Evolutionary conservation across 2,113 vertebrate genomes (phyloP).

Genomic region (Thamnophis sirtalis): DNA sequence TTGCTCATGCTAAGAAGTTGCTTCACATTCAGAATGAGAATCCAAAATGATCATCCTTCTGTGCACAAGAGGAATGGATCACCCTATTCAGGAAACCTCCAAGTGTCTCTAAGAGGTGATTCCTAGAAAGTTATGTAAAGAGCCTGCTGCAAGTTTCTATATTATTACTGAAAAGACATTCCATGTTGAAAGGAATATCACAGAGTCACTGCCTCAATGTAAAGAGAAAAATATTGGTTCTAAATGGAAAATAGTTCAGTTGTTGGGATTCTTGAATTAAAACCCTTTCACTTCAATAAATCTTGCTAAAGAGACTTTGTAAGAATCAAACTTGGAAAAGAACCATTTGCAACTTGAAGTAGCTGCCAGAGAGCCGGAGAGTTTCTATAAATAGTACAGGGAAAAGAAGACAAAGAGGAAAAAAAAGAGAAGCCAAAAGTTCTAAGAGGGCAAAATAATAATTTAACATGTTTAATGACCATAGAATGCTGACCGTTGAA

Average conservation of each 20-base stretch:
- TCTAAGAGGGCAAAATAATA: not conserved
- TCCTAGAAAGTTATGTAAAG: not conserved
- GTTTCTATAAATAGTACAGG: not conserved
- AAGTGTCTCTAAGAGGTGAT: not conserved
- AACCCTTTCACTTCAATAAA: not conserved
- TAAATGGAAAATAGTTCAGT: not conserved
- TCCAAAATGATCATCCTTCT: not conserved
- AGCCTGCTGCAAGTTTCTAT: not conserved
- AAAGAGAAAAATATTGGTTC: not conserved
- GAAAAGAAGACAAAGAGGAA: not conserved
- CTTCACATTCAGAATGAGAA: not conserved
- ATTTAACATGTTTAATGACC: not conserved
- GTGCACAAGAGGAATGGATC: not conserved
- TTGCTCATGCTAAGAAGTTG: not conserved
- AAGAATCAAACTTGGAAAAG: not conserved
- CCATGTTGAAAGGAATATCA: not conserved
- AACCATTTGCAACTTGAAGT: not conserved
- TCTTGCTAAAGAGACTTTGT: not conserved
- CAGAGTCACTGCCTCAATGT: not conserved
- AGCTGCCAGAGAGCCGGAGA: not conserved
- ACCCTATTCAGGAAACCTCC: not conserved
- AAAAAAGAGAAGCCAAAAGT: not conserved
- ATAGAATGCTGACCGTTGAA: not conserved
- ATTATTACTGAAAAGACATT: not conserved
- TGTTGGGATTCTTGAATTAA: not conserved